Conservation (phyloP, 2,888 invertebrate species). For the Drosophila monieri region DNA sequence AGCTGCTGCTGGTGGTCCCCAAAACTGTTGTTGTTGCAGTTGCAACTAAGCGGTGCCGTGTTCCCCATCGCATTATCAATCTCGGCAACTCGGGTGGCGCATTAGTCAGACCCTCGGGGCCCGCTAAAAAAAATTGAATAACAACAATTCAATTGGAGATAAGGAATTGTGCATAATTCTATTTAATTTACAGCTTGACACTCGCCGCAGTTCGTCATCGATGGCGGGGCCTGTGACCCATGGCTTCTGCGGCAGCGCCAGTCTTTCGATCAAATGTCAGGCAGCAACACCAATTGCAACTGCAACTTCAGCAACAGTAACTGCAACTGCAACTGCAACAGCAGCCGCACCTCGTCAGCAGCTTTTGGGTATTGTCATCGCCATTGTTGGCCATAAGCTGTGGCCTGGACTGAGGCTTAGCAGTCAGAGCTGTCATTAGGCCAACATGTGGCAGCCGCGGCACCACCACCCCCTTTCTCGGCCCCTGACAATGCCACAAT, state of each 20-base stretch:
- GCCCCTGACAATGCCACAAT: slow-evolving; percentile 20
- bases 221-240: slow-evolving; percentile 24
- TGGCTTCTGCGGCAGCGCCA: slow-evolving; percentile 67
- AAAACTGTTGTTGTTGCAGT: slow-evolving; percentile 15
- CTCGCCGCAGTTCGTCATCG: slow-evolving; percentile 50
- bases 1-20: slow-evolving; percentile 47
- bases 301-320: slow-evolving; percentile 15
- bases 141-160: slow-evolving; percentile 56
- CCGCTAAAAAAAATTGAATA: slow-evolving; percentile 57
- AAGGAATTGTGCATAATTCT: slow-evolving; percentile 69
- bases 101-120: slow-evolving; percentile 72
- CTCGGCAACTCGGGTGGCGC: slow-evolving; percentile 74
- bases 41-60: slow-evolving; percentile 20
- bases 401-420: slow-evolving; percentile 29
- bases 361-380: slow-evolving; percentile 60
- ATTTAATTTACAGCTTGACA: slow-evolving; percentile 74
- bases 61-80: slow-evolving; percentile 58
- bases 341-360: slow-evolving; percentile 56
- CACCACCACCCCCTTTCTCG: slow-evolving; percentile 17
- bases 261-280: slow-evolving; percentile 75
- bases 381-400: slow-evolving; percentile 39
- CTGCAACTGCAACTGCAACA: not conserved
- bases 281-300: slow-evolving; percentile 15
- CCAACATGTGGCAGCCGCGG: slow-evolving; percentile 50
- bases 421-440: slow-evolving; percentile 61